A percentile compares a stretch with the other conserved stretches of the same genome.
Conservation (phyloP, 1,140 invertebrate species). For the Drosophila watanabei region DNA sequence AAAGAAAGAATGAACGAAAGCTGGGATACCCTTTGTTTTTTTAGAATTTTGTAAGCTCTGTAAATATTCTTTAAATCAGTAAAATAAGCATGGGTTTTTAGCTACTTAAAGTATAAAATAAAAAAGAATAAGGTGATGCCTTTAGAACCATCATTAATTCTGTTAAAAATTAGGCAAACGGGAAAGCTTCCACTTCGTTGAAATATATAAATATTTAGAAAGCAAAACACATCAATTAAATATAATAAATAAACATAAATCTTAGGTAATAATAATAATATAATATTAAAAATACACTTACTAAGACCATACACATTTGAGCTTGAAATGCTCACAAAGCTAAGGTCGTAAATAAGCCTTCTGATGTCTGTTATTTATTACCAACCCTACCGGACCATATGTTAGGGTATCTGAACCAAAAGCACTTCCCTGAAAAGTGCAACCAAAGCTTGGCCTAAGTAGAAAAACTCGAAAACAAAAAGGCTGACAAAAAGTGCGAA, state of each 20-base stretch:
- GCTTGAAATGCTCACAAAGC: neutral
- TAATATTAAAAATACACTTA: neutral
- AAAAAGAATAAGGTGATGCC: too few relatives aligned
- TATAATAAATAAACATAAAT: neutral
- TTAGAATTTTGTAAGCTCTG: accelerated
- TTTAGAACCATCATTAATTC: neutral
- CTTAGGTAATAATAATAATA: neutral
- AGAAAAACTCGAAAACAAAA: neutral
- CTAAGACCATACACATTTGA: neutral
- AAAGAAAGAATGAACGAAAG: neutral
- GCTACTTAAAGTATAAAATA: neutral
- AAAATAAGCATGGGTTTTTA: too few relatives aligned
- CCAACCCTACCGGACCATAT: neutral
- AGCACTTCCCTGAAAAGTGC: neutral
- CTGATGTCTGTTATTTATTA: neutral
- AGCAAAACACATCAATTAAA: too few relatives aligned
- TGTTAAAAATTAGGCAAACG: neutral
- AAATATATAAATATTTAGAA: neutral
- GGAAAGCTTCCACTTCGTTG: neutral
- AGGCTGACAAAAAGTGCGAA: neutral
- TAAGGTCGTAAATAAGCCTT: neutral
- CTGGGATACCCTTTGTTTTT: neutral
- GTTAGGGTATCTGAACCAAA: neutral
- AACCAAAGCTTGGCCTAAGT: slow-evolving; percentile 7
- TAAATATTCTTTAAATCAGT: neutral